phyloP scores from a whole-genome alignment of 1,140 invertebrate species.

The Drosophila miranda region DNA sequence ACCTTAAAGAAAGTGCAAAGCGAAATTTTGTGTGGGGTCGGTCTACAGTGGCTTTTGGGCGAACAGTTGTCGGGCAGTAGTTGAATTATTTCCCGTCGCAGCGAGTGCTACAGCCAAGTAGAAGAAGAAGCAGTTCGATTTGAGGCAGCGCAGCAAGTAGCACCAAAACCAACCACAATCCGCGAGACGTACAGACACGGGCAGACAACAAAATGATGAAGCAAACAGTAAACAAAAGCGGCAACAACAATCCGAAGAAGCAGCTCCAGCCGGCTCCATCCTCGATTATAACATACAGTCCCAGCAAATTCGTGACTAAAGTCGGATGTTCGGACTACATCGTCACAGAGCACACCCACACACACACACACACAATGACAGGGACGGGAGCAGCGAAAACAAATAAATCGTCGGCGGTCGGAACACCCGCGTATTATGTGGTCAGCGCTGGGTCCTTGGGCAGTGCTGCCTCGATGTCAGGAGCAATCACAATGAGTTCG shows the following conservation, averaged over 20 bases:
- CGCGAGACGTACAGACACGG: conserved; percentile 20
- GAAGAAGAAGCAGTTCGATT: conserved; percentile 58
- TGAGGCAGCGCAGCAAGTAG: conserved; percentile 40
- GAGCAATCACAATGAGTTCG: conserved; percentile 44
- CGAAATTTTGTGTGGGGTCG: conserved; percentile 9
- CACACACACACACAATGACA: conserved; percentile 30
- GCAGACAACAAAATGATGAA: conserved; percentile 47
- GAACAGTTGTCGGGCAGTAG: not conserved
- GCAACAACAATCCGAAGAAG: conserved; percentile 12
- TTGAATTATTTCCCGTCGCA: conserved; percentile 15
- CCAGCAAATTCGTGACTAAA: conserved; percentile 65
- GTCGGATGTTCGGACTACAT: conserved; percentile 45
- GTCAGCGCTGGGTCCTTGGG: conserved; percentile 66
- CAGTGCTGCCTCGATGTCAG: conserved; percentile 60
- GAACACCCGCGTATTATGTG: conserved; percentile 54
- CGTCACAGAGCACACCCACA: conserved; percentile 26
- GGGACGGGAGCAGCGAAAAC: conserved; percentile 35
- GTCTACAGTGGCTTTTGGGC: not conserved
- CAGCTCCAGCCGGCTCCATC: conserved; percentile 7
- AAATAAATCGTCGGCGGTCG: conserved; percentile 20
- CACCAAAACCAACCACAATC: conserved; percentile 15
- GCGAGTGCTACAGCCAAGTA: conserved; percentile 21
- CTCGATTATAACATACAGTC: conserved; percentile 69
- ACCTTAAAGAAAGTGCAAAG: conserved; percentile 18
- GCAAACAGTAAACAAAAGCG: conserved; percentile 31